These are phyloP conservation scores for Stegodyphus mimosarum DNA, from an alignment of 1,140 invertebrate species.

Conservation along the genomic window DNA sequence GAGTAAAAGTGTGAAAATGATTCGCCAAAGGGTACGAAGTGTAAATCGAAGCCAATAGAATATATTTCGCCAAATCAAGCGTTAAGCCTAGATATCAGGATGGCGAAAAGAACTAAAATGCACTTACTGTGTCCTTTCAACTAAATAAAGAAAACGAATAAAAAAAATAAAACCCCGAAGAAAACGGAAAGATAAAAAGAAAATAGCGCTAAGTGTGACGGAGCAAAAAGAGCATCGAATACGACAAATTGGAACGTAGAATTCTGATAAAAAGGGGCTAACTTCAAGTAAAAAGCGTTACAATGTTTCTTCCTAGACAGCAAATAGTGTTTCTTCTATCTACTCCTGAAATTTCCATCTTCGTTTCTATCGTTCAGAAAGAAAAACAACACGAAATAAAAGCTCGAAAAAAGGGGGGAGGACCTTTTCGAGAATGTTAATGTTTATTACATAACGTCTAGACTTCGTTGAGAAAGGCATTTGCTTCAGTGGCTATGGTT, in stretches of 20 bases:
- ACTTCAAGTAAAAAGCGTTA: slow-evolving; percentile 17
- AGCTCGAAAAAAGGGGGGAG: no score
- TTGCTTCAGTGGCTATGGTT: no score
- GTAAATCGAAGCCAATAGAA: slow-evolving; percentile 10
- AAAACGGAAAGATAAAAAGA: not conserved
- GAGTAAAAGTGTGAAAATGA: no score
- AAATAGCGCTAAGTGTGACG: not conserved
- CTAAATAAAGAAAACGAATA: slow-evolving; percentile 5
- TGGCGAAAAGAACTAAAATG: slow-evolving; percentile 21
- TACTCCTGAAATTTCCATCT: no score
- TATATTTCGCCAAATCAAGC: slow-evolving; percentile 29
- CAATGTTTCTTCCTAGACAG: slow-evolving; percentile 23
- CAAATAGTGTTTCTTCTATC: no score
- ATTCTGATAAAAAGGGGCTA: slow-evolving; percentile 17
- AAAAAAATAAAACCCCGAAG: not conserved
- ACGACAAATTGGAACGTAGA: slow-evolving; percentile 19
- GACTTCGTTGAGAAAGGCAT: no score
- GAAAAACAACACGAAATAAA: no score
- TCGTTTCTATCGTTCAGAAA: no score
- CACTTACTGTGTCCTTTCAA: not conserved
- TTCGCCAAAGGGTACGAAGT: not conserved
- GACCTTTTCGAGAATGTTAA: no score
- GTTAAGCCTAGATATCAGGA: slow-evolving; percentile 30
- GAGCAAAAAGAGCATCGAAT: slow-evolving; percentile 9
- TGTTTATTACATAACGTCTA: no score